Conservation (phyloP, 2,113 vertebrate species). For the Eulemur macaco region DNA sequence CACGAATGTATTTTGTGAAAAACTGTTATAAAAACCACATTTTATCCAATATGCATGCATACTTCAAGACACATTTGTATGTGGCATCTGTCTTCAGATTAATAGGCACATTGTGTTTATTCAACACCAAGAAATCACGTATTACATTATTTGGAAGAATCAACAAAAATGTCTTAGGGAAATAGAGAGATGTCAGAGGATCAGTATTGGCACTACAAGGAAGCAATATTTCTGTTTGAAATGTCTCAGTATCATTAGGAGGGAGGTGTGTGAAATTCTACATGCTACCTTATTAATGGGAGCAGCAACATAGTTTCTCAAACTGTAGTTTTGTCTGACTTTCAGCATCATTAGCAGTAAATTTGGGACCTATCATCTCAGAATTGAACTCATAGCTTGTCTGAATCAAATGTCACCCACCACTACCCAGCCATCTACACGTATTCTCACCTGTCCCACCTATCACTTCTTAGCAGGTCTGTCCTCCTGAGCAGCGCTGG, state of each 20-base stretch:
- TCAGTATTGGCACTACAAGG: conserved; percentile 73
- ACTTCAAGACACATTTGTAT: conserved; percentile 75
- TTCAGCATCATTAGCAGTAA: neutral
- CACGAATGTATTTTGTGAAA: neutral
- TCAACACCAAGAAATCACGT: conserved; percentile 77
- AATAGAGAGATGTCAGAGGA: conserved; percentile 71
- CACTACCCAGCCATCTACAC: neutral
- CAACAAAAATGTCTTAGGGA: conserved; percentile 78
- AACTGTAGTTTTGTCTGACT: neutral
- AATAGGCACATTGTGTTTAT: conserved; percentile 80
- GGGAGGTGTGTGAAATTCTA: conserved; percentile 71
- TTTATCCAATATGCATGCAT: conserved; percentile 61
- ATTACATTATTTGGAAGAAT: conserved; percentile 79
- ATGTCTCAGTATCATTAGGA: conserved; percentile 69
- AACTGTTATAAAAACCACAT: conserved; percentile 54
- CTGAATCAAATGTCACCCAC: neutral
- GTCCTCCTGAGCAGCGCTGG: neutral
- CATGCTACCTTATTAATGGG: conserved; percentile 77
- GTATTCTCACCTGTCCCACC: neutral
- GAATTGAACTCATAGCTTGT: neutral
- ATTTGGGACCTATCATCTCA: neutral
- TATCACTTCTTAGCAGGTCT: neutral
- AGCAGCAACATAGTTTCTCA: conserved; percentile 37
- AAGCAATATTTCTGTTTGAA: conserved; percentile 78
- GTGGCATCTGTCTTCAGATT: conserved; percentile 79